These are phyloP conservation scores for Planococcus citri DNA, from an alignment of 1,140 invertebrate species.

Conservation along the genomic window DNA sequence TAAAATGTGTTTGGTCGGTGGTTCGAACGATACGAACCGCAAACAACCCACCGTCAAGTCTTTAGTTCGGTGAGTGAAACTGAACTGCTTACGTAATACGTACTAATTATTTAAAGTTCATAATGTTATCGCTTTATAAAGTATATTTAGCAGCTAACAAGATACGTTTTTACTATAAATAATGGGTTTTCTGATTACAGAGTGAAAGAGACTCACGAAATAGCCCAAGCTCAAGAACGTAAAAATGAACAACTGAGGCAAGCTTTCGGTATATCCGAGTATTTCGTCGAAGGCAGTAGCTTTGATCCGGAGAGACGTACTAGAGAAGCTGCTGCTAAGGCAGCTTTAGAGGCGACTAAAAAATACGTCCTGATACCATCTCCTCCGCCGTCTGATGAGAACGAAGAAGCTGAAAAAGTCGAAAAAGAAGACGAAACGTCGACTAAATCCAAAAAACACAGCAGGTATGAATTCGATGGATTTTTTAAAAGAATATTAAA, in stretches of 20 bases:
- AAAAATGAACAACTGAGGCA: slow-evolving; percentile 85
- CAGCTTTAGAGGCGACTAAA: not conserved
- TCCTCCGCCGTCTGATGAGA: not conserved
- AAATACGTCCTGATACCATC: not conserved
- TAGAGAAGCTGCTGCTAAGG: slow-evolving; percentile 49
- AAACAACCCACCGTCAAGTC: not conserved
- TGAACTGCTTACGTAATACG: too few species aligned
- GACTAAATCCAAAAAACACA: not conserved
- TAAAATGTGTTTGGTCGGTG: not conserved
- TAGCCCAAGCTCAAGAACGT: slow-evolving; percentile 90
- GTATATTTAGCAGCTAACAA: too few species aligned
- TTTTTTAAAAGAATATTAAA: too few species aligned
- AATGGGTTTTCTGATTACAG: slow-evolving; percentile 43
- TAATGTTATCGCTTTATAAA: too few species aligned
- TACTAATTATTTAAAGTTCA: too few species aligned
- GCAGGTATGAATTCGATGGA: too few species aligned
- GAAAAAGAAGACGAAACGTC: not conserved
- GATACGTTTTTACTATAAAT: too few species aligned
- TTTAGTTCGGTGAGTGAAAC: not conserved
- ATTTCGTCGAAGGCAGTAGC: slow-evolving; percentile 87
- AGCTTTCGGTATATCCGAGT: slow-evolving; percentile 87
- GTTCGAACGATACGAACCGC: not conserved
- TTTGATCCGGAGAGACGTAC: slow-evolving; percentile 72
- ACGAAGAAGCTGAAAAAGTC: not conserved
- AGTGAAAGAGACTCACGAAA: slow-evolving; percentile 86